Percentiles rank a stretch among this genome's conserved stretches.
Evolutionary conservation across 2,797 vertebrate genomes (phyloP).

Genomic region (Mionectes olivaceus): DNA sequence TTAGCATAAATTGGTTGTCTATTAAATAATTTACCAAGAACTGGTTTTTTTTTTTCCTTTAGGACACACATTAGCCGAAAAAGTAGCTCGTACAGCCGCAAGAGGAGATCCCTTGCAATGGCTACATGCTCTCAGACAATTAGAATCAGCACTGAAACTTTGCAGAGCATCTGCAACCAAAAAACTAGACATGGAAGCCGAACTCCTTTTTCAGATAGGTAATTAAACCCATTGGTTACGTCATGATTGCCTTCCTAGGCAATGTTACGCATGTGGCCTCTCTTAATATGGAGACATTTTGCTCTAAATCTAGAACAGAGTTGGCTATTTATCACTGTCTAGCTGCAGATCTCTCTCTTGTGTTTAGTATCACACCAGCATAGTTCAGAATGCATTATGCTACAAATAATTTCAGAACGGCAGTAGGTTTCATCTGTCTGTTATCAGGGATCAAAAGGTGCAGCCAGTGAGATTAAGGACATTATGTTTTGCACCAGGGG

Average conservation of each 20-base stretch:
- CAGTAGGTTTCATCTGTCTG: background rate
- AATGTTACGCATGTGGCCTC: background rate
- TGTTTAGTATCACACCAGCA: background rate
- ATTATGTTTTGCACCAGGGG: background rate
- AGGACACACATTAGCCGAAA: slow-evolving; percentile 78
- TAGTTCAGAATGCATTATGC: background rate
- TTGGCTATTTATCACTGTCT: background rate
- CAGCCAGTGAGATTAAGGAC: background rate
- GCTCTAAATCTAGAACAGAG: background rate
- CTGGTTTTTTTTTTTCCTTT: background rate
- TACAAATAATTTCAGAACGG: background rate
- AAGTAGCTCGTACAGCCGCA: slow-evolving; percentile 34
- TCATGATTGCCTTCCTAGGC: background rate
- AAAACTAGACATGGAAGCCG: slow-evolving; percentile 80
- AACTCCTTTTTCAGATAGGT: slow-evolving; percentile 86
- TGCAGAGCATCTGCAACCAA: slow-evolving; percentile 69
- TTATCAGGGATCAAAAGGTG: background rate
- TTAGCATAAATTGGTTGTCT: background rate
- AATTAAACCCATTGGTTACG: background rate
- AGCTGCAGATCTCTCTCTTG: background rate
- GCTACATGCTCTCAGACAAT: slow-evolving; percentile 66
- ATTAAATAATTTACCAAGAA: background rate
- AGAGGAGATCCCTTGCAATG: slow-evolving; percentile 62
- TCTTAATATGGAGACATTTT: background rate
- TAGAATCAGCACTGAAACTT: slow-evolving; percentile 77